Evolutionary conservation across 2,113 vertebrate genomes (phyloP).

Genomic region (Sinocyclocheilus grahami): DNA sequence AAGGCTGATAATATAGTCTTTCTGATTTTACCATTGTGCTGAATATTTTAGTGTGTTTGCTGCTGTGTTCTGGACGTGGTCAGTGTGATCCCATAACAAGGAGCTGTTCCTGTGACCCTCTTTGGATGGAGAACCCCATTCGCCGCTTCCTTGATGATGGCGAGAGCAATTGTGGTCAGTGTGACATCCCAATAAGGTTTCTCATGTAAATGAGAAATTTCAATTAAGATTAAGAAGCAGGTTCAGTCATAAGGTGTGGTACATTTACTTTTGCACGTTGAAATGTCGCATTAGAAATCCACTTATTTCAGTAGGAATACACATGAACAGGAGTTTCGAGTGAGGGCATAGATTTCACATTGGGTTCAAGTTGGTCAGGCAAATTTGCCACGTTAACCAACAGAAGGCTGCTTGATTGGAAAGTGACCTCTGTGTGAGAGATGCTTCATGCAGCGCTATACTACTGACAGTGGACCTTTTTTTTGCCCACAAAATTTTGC

Average conservation of each 20-base stretch:
- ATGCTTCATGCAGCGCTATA: not conserved
- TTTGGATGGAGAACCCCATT: slow-evolving; percentile 90
- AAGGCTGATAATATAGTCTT: not conserved
- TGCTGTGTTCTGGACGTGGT: slow-evolving; percentile 85
- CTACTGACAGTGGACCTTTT: not conserved
- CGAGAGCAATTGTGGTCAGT: slow-evolving; percentile 89
- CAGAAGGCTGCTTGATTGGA: too few species aligned
- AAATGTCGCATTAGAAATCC: too few species aligned
- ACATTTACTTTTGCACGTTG: too few species aligned
- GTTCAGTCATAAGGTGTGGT: too few species aligned
- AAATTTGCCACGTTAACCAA: too few species aligned
- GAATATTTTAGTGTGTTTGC: slow-evolving; percentile 79
- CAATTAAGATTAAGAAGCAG: not conserved
- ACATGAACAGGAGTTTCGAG: too few species aligned
- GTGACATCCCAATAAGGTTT: not conserved
- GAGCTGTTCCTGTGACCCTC: slow-evolving; percentile 84
- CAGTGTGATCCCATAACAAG: slow-evolving; percentile 89
- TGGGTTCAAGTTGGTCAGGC: too few species aligned
- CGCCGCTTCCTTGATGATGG: slow-evolving; percentile 79
- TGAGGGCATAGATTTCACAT: too few species aligned
- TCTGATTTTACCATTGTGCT: not conserved
- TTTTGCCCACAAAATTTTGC: not conserved
- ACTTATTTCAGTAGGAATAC: too few species aligned
- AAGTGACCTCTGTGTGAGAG: too few species aligned
- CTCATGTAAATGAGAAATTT: not conserved